Base-by-base conservation (phyloP, 2,113 vertebrate species). In the Edolisoma coerulescens region DNA sequence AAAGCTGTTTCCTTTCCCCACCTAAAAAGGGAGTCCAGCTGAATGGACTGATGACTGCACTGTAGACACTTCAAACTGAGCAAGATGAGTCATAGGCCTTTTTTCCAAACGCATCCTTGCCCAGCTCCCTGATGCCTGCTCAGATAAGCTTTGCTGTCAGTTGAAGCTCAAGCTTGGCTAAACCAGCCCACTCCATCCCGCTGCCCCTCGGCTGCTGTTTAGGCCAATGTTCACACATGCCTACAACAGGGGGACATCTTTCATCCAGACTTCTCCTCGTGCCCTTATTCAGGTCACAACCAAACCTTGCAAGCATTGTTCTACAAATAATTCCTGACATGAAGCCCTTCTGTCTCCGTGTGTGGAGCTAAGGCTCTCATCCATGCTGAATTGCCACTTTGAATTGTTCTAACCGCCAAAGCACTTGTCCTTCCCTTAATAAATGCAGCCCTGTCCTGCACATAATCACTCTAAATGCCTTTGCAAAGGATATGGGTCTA, bases 61-160 rank as follows among this genome's bases (percentile, higher is more conserved):
- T 0, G 0, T 0, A 73, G 35, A 35, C 30, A 56, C 37, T 47
- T 73, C 47, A 65, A 60, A 69, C 13, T 20, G 20, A 32, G n/a
- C 26, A 71, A 71, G 26, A 61, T 32, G 65, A 90, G 44, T 67
- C 1, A 4, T 3, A 41, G 56, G 63, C 27, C 28, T 60, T 68
- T 15, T 56, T 70, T 59, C 27, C 45, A 67, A 87, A 74, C 20
- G 16, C 8, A 61, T 30, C 20, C 65, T 84, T 60, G 14, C 20
- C 27, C 4, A 23, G 21, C 6, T 77, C 52, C 30, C 74, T 57
- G 74, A 61, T 45, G 54, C 7, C 27, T 53, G 54, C 47, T 59
- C 42, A 45, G 13, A 35, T 45, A 57, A 84, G 28, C 41, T 20
- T 73, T 3, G 2, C 37, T 53, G 7, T 30, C 47, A 69, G 23